A percentile compares a stretch with the other conserved stretches of the same genome.
Conservation (phyloP, 2,113 vertebrate species). For the Gymnobelideus leadbeateri region DNA sequence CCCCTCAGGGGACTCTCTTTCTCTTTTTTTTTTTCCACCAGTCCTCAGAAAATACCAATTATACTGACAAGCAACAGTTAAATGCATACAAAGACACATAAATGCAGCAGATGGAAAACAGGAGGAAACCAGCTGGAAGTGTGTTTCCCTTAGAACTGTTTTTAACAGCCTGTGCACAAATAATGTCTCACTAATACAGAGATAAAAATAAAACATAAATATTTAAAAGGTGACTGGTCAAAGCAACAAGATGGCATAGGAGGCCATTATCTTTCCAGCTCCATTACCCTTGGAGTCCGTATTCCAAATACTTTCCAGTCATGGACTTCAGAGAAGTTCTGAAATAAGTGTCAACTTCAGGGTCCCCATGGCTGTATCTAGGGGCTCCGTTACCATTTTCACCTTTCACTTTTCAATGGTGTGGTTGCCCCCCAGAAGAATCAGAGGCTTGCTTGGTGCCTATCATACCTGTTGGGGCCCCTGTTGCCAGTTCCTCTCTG, state of each 20-base stretch:
- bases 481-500: background rate
- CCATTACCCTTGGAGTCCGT: background rate
- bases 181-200: conserved; percentile 84
- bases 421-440: background rate
- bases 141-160: conserved; percentile 88
- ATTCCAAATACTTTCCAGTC: background rate
- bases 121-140: conserved; percentile 88
- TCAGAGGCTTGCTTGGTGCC: background rate
- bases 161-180: conserved; percentile 88
- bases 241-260: conserved; percentile 76
- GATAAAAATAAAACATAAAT: conserved; percentile 88
- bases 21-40: conserved; percentile 69
- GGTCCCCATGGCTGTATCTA: background rate
- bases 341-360: conserved; percentile 18
- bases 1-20: conserved; percentile 76
- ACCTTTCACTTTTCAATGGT: background rate
- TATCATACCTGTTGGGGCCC: background rate
- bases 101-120: conserved; percentile 87
- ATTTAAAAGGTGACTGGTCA: conserved; percentile 86
- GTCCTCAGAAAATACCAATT: conserved; percentile 84
- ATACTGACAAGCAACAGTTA: conserved; percentile 86
- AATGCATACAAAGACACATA: conserved; percentile 82
- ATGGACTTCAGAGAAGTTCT: conserved; percentile 41
- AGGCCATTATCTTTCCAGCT: conserved; percentile 44
- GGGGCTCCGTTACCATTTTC: background rate